Percentiles rank a stretch among this genome's conserved stretches.
These are phyloP conservation scores for Poecile montanus DNA, from an alignment of 2,797 vertebrate species.

Conservation along the genomic window DNA sequence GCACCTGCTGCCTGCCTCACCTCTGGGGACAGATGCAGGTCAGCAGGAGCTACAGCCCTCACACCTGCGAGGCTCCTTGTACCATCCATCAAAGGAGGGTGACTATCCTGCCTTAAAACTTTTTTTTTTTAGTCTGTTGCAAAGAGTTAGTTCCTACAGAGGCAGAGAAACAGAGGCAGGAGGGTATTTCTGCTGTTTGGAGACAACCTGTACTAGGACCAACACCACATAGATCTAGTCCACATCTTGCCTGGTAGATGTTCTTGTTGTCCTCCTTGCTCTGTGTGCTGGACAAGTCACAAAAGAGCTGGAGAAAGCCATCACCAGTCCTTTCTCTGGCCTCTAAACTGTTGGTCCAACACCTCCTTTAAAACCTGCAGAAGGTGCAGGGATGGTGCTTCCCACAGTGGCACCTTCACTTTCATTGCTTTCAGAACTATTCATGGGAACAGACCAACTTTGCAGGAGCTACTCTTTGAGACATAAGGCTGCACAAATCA, in stretches of 20 bases:
- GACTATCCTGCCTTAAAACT: fast-evolving
- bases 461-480: neutral
- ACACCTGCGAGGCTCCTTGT: fast-evolving
- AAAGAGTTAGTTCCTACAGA: neutral
- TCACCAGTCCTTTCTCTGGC: neutral
- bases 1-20: neutral
- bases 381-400: neutral
- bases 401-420: neutral
- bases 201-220: neutral
- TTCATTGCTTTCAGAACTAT: neutral
- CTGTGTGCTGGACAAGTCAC: neutral
- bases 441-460: neutral
- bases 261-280: neutral
- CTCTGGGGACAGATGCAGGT: fast-evolving
- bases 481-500: neutral
- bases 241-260: neutral
- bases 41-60: neutral
- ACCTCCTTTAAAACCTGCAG: neutral
- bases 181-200: neutral
- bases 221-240: neutral
- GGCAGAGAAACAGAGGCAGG: neutral
- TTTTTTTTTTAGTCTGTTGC: neutral
- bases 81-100: fast-evolving
- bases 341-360: neutral
- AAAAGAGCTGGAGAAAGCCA: neutral